phyloP scores from a whole-genome alignment of 2,888 invertebrate genomes.

The Ellobium chinense region DNA sequence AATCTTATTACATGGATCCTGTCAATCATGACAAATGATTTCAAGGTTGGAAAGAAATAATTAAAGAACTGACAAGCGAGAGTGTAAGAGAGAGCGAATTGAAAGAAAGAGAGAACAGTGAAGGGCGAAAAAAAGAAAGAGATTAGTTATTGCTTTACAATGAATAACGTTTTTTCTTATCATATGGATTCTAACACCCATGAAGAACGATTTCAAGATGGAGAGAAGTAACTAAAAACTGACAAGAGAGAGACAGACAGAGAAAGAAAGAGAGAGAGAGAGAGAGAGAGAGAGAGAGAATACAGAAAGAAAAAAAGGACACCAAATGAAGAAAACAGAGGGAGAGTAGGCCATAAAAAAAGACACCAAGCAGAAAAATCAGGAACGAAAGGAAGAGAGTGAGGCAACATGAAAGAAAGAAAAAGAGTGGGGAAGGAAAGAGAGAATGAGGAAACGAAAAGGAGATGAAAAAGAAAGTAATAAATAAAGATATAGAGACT shows the following conservation, averaged over 20 bases:
- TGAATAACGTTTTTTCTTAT: no score
- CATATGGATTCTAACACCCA: no score
- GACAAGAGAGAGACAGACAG: background rate
- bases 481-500: background rate
- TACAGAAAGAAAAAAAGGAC: background rate
- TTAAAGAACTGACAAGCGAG: background rate
- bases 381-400: background rate
- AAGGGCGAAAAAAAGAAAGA: background rate
- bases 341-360: background rate
- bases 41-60: no score
- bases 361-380: background rate
- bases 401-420: background rate
- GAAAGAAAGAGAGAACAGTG: background rate
- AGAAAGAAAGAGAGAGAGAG: background rate
- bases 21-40: no score
- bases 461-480: background rate
- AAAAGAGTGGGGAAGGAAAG: background rate
- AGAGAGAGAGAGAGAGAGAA: conserved; percentile 3
- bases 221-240: background rate
- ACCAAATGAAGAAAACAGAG: background rate
- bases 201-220: no score
- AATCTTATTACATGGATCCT: no score
- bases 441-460: background rate
- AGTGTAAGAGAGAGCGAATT: background rate
- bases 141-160: no score